phyloP scores from a whole-genome alignment of 1,140 invertebrate genomes.

The Achroia grisella region DNA sequence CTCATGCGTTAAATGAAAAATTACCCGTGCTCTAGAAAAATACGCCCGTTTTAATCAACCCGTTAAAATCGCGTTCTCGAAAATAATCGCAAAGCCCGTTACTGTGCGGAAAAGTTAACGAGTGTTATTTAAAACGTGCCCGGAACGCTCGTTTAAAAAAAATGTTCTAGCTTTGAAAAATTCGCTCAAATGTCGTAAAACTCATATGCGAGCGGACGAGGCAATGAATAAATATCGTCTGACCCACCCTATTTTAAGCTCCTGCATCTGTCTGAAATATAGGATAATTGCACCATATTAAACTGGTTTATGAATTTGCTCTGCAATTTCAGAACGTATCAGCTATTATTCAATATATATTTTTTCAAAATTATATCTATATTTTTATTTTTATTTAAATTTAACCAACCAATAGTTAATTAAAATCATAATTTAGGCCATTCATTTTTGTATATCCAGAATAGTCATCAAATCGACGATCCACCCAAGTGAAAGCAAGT shows the following conservation, averaged over 20 bases:
- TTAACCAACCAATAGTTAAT: too few relatives aligned
- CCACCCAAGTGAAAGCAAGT: too few relatives aligned
- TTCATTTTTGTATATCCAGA: too few relatives aligned
- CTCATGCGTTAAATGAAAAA: slow-evolving; percentile 32
- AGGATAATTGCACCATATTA: slow-evolving; percentile 43
- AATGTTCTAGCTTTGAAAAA: slow-evolving; percentile 60
- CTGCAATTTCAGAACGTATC: too few relatives aligned
- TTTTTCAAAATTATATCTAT: too few relatives aligned
- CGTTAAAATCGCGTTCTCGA: slow-evolving; percentile 52
- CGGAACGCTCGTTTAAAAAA: slow-evolving; percentile 1
- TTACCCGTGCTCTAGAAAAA: slow-evolving; percentile 25
- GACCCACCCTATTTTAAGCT: slow-evolving; percentile 42
- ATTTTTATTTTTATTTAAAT: too few relatives aligned
- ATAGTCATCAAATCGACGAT: too few relatives aligned
- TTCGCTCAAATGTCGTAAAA: slow-evolving; percentile 56
- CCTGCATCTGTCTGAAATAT: slow-evolving; percentile 35
- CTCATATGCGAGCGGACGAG: slow-evolving; percentile 46
- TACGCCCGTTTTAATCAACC: slow-evolving; percentile 43
- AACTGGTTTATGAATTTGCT: slow-evolving; percentile 1
- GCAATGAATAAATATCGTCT: slow-evolving; percentile 30
- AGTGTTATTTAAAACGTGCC: slow-evolving; percentile 55
- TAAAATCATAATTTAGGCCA: too few relatives aligned
- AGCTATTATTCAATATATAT: too few relatives aligned
- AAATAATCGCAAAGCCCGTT: slow-evolving; percentile 50
- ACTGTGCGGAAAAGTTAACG: slow-evolving; percentile 54